Percentiles rank a stretch among this genome's conserved stretches.
Conservation (phyloP, 2,888 invertebrate genomes). For the Hofmannophila pseudospretella region DNA sequence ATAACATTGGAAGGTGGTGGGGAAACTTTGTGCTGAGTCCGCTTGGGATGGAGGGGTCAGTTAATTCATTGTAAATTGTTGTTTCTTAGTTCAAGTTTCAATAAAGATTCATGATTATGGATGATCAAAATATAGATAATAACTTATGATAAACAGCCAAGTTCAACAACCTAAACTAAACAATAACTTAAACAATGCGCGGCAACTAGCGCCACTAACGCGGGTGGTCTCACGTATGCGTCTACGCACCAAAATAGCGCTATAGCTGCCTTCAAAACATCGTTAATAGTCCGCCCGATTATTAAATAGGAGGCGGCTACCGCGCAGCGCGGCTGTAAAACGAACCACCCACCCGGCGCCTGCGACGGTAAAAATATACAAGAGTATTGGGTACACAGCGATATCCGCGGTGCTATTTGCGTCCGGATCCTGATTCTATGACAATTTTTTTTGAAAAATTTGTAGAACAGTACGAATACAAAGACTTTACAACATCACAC, state of each 20-base stretch:
- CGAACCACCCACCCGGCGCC: conserved; percentile 55
- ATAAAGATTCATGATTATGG: too few species aligned
- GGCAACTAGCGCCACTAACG: conserved; percentile 43
- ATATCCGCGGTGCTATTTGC: conserved; percentile 31
- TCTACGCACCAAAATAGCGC: conserved; percentile 58
- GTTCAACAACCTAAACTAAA: conserved; percentile 11
- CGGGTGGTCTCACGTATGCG: conserved; percentile 58
- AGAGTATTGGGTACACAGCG: conserved; percentile 27
- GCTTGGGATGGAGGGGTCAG: too few species aligned
- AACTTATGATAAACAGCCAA: conserved; percentile 10
- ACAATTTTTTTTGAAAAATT: too few species aligned
- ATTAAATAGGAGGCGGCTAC: conserved; percentile 70
- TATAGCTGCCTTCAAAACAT: conserved; percentile 65
- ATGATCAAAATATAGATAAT: too few species aligned
- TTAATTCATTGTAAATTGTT: too few species aligned
- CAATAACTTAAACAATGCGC: too few species aligned
- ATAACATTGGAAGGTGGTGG: too few species aligned
- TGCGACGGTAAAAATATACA: conserved; percentile 18
- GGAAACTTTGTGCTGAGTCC: too few species aligned
- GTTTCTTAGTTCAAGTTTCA: too few species aligned
- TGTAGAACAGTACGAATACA: too few species aligned
- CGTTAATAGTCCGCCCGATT: conserved; percentile 62
- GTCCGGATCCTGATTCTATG: too few species aligned
- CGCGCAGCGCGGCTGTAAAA: conserved; percentile 55
- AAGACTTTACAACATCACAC: too few species aligned